Base-by-base conservation (phyloP, 1,140 invertebrate genomes). In the Penaeus japonicus region DNA sequence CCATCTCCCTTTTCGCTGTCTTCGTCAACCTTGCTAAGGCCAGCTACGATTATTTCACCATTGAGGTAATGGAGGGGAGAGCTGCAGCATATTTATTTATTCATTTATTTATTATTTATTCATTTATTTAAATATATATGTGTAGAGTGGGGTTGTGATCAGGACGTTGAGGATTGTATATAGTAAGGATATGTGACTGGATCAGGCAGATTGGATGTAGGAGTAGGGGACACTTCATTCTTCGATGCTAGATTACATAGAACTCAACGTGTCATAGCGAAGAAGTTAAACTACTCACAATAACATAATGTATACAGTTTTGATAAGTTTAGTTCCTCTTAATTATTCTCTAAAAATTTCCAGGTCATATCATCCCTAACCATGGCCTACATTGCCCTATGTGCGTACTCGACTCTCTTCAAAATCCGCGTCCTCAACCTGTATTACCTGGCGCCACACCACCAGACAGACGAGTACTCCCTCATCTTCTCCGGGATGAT, bases 391-490 rank as follows among this genome's bases (percentile, higher is more conserved):
- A 94, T 99, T 90, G 98, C 98, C 93, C 96, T 98, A 91, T 99
- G 99, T 93, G 98, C 99, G 5, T 99, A 99, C 93, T 99, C 97
- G 24, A 99, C 99, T 0, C 96, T 99, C 65, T 95, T 99, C 91
- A 98, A 98, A 93, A 98, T 99, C 90, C 94, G 97, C 78, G 95
- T 99, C 15, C 94, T 99, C 53, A 99, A 99, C 94, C 95, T 99
- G 89, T 99, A 99, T 93, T 99, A 99, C 92, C 93, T 99, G 90
- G 98, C 98, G 12, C 96, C 98, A 0, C 96, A 99, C 92, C 98
- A 99, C 93, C 97, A 99, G 93, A 99, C 99, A 1, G 99, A 99
- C 92, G 98, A 99, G 92, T 98, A 99, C 93, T 99, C 97, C 92
- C 94, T 99, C 75, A 98, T 99, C 91, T 99, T 99, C 93, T 98